Percentiles rank a stretch among this genome's conserved stretches.
Evolutionary conservation across 2,888 invertebrate genomes (phyloP).

Genomic region (Steromphala cineraria): DNA sequence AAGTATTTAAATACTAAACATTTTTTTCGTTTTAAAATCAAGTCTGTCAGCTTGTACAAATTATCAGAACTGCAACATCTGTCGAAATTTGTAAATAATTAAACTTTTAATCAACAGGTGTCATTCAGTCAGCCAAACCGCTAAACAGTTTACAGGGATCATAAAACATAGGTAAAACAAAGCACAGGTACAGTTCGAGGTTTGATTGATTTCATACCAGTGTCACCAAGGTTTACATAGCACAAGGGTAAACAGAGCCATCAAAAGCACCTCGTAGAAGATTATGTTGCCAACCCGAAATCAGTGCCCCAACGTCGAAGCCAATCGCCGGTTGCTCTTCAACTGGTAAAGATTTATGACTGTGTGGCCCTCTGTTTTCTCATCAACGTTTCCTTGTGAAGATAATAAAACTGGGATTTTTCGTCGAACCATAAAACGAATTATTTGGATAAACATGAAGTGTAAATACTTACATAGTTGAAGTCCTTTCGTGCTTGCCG

Average conservation of each 20-base stretch:
- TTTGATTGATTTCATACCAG: too few species aligned
- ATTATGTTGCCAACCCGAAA: neutral
- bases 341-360: neutral
- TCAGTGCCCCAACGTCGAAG: neutral
- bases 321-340: neutral
- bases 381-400: neutral
- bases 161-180: too few species aligned
- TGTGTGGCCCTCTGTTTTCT: neutral
- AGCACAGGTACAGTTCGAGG: too few species aligned
- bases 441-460: neutral
- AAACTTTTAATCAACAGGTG: too few species aligned
- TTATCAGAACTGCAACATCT: too few species aligned
- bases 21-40: too few species aligned
- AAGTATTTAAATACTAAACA: too few species aligned
- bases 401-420: neutral
- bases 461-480: neutral
- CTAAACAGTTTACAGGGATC: too few species aligned
- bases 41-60: too few species aligned
- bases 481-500: neutral
- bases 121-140: too few species aligned
- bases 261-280: neutral
- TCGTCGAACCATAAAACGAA: neutral
- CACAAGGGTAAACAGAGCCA: neutral
- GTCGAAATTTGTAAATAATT: too few species aligned
- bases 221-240: too few species aligned